Evolutionary conservation across 2,113 vertebrate genomes (phyloP).

Genomic region (Corapipo altera): DNA sequence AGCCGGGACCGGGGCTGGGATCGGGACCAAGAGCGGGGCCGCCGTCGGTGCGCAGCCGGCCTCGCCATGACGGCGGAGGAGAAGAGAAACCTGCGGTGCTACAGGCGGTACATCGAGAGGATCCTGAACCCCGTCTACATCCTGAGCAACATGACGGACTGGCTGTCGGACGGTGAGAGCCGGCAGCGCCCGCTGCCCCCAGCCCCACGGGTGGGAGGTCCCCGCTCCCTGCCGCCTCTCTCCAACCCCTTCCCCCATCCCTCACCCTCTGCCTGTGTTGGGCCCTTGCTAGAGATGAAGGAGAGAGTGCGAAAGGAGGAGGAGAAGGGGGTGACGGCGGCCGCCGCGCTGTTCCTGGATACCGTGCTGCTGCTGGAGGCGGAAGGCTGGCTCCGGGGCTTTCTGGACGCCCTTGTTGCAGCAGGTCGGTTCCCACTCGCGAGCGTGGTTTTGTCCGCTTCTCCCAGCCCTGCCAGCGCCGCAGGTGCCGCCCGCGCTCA

Average conservation of each 20-base stretch:
- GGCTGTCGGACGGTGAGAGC: constrained; percentile 1
- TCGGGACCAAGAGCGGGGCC: accelerated
- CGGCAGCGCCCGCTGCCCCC: background rate
- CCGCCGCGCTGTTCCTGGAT: constrained; percentile 6
- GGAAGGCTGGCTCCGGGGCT: background rate
- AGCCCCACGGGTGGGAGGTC: background rate
- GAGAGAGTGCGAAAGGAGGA: background rate
- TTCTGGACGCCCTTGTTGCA: background rate
- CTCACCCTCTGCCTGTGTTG: background rate
- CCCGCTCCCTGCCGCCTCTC: too few relatives aligned
- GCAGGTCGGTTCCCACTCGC: background rate
- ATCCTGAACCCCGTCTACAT: background rate
- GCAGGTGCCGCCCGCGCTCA: background rate
- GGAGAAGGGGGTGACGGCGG: constrained; percentile 6
- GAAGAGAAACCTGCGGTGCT: background rate
- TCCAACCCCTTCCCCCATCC: background rate
- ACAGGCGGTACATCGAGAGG: background rate
- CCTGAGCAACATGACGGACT: background rate
- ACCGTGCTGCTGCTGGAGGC: background rate
- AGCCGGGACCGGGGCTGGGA: background rate
- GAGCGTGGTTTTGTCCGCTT: accelerated
- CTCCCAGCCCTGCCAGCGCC: background rate
- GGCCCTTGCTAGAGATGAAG: background rate
- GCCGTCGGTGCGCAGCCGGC: too few relatives aligned
- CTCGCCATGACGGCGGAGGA: background rate